Base-by-base conservation (phyloP, 1,140 invertebrate genomes). In the Leucophenga varia region DNA sequence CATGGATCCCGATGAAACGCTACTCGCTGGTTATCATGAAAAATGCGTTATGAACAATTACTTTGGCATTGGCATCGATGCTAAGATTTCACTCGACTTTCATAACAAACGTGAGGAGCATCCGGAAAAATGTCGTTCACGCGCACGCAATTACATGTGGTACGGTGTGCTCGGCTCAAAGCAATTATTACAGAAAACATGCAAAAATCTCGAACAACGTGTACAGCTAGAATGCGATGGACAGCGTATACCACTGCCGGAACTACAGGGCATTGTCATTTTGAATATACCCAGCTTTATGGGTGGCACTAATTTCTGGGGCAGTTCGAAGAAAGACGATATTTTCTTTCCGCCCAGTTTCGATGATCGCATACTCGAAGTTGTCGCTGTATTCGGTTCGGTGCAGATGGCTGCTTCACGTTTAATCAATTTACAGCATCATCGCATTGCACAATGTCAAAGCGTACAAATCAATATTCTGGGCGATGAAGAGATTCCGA, bases 291-390 rank as follows among this genome's bases (percentile, higher is more conserved):
- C 94, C 18, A 95, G 93, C 69, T 98, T 97, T 76, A 95, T 95
- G 88, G 95, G 95, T 7, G 95, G 95, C 22, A 95, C 93, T n/a
- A 97, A 97, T 76, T 98, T 98, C 73, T 98, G 95, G 95, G 95
- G 94, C 47, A 90, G 90, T 2, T 87, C 85, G 6, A 91, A 93
- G 72, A 89, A 89, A 59, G 91, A 92, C 57, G 91, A 93, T 55
- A 80, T 90, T 12, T 95, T 95, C 64, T 76, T 93, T 10, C 85
- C 89, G 2, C 92, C 91, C 1, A 90, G 89, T 3, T 93, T 95
- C 60, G 94, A 97, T 77, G 94, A 97, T 77, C 84, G 90, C 39
- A 89, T 97, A 40, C 78, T 97, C 6, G 91, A 97, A 80, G 95
- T 98, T 12, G 93, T 98, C 3, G 94, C 94, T 9, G 93, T 97